Evolutionary conservation across 2,113 vertebrate species (phyloP), one percentile per base, ranked within the genome.

Genomic region (Hippoglossus stenolepis): DNA sequence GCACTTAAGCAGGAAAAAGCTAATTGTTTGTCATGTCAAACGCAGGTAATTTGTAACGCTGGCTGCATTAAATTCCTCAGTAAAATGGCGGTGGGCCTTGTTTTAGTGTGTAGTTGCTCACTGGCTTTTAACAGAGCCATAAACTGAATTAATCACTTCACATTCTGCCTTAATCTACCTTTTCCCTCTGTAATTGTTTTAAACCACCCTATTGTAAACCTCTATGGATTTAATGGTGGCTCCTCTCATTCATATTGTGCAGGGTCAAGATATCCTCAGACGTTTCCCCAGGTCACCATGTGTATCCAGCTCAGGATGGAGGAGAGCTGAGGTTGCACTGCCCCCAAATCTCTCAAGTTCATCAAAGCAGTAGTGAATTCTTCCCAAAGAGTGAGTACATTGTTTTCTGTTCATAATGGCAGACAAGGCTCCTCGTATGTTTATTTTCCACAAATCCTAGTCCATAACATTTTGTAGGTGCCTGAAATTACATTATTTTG

Each of bases 321-420:
- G 38, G 38, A 23, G n/a, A 7, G n/a, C 15, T 66, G n/a, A n/a
- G 17, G 56, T 49, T 18, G 15, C 21, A 21, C 20, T 38, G 7
- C 21, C 11, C n/a, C 9, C 21, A 43, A 11, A 70, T 18, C 5
- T 21, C 9, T 54, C 2, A 53, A 59, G 15, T 75, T 66, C 51
- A 40, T 51, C 21, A 21, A 12, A 47, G 43, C 53, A 47, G 49
- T 2, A 15, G 18, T 6, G 3, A 43, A 1, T 12, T 45, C n/a
- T 24, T 56, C 63, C 17, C 53, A 54, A 43, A 31, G 10, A 60
- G 66, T 65, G 61, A 81, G 66, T 68, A 66, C 17, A n/a, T 47
- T 53, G 9, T 54, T 73, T 56, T 60, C 14, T 10, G 3, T 59
- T 65, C 18, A 21, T 38, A 40, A 40, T 40, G 40, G 35, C 13